phyloP scores from a whole-genome alignment of 1,140 invertebrate species.

The Trichonephila clavipes region DNA sequence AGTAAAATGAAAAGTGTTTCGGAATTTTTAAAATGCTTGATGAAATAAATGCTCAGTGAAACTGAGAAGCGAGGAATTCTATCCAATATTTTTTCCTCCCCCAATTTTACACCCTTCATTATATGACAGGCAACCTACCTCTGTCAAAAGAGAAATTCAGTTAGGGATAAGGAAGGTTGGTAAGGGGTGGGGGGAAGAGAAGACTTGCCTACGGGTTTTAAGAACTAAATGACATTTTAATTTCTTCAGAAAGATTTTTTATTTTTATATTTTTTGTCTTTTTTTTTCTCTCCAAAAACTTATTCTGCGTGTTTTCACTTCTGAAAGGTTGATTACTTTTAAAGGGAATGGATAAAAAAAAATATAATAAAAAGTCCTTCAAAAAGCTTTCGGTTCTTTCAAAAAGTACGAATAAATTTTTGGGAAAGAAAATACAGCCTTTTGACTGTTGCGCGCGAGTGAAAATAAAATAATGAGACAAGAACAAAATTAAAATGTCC shows the following conservation, averaged over 20 bases:
- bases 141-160: conserved; percentile 54
- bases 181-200: background rate
- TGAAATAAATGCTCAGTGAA: conserved; percentile 7
- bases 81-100: background rate
- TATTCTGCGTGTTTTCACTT: conserved; percentile 34
- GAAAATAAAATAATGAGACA: conserved; percentile 61
- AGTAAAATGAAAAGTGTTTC: conserved; percentile 2
- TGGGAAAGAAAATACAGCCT: conserved; percentile 16
- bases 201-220: conserved; percentile 28
- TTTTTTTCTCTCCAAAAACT: background rate
- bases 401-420: conserved; percentile 4
- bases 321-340: conserved; percentile 47
- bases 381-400: conserved; percentile 22
- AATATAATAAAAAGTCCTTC: background rate
- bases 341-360: conserved; percentile 10
- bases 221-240: conserved; percentile 73
- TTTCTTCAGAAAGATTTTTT: conserved; percentile 52
- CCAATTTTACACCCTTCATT: conserved; percentile 34
- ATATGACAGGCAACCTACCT: conserved; percentile 18
- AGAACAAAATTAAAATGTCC: conserved; percentile 53
- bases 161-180: background rate
- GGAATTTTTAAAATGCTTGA: background rate
- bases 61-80: conserved; percentile 42
- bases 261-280: background rate
- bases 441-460: background rate